These are phyloP conservation scores for Peucedramus taeniatus DNA, from an alignment of 2,113 vertebrate genomes.

Conservation along the genomic window DNA sequence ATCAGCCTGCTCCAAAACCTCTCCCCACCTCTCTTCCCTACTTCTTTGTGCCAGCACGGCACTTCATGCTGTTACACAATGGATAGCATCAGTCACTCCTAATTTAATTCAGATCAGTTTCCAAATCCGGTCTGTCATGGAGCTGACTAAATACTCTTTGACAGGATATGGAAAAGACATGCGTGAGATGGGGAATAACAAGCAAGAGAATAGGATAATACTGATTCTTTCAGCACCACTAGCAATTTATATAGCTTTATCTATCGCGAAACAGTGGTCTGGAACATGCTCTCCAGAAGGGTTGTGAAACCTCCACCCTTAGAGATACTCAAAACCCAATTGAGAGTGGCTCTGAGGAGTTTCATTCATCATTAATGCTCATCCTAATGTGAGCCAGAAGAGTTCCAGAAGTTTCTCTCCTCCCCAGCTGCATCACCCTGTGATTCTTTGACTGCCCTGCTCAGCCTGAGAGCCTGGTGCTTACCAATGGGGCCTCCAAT, in stretches of 20 bases:
- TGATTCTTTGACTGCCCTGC: neutral
- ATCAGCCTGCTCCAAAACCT: neutral
- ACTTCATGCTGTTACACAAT: neutral
- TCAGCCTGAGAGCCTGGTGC: neutral
- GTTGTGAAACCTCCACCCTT: neutral
- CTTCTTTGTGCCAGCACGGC: neutral
- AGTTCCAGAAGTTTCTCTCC: neutral
- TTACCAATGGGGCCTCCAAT: neutral
- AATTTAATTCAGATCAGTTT: neutral
- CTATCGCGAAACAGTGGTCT: neutral
- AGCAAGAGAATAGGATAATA: neutral
- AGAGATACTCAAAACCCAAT: neutral
- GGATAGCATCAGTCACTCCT: neutral
- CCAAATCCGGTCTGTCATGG: neutral
- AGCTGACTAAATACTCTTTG: neutral
- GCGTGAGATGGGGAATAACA: neutral
- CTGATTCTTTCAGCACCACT: neutral
- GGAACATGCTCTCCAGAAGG: neutral
- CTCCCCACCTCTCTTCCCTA: neutral
- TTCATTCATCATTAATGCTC: neutral
- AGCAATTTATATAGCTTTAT: neutral
- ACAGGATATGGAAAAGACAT: neutral
- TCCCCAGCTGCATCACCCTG: rapidly evolving
- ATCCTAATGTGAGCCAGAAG: neutral
- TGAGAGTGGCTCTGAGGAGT: neutral